phyloP scores from a whole-genome alignment of 2,888 invertebrate genomes.

The Watsonalla cultraria region DNA sequence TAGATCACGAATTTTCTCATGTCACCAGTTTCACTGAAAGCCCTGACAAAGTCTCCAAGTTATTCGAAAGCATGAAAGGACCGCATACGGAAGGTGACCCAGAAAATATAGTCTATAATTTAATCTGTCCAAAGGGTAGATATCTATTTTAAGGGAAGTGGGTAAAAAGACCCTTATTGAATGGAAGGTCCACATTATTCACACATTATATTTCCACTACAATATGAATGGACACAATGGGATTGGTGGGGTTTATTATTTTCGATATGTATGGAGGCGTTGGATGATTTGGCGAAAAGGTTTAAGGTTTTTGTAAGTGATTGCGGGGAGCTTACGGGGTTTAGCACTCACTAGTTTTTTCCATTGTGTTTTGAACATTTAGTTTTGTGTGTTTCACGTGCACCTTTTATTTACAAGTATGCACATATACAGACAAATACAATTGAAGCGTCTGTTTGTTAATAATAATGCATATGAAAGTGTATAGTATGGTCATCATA shows the following conservation, averaged over 20 bases:
- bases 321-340: background rate
- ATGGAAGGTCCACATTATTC: slow-evolving; percentile 53
- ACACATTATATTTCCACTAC: slow-evolving; percentile 57
- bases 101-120: slow-evolving; percentile 63
- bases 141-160: slow-evolving; percentile 56
- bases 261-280: slow-evolving; percentile 3
- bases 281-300: background rate
- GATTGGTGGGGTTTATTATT: slow-evolving; percentile 37
- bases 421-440: too few species aligned
- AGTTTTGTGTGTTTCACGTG: too few species aligned
- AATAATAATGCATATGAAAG: too few species aligned
- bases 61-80: slow-evolving; percentile 32
- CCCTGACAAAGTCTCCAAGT: slow-evolving; percentile 42
- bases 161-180: slow-evolving; percentile 63
- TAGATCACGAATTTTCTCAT: slow-evolving; percentile 39
- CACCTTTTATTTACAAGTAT: too few species aligned
- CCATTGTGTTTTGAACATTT: too few species aligned
- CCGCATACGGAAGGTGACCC: slow-evolving; percentile 43
- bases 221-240: slow-evolving; percentile 41
- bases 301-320: background rate
- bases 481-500: too few species aligned
- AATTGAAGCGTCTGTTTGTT: too few species aligned
- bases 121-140: slow-evolving; percentile 63
- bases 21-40: slow-evolving; percentile 22
- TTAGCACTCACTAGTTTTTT: slow-evolving; percentile 12